phyloP scores from a whole-genome alignment of 2,797 vertebrate species.

The Labeo calbasu region DNA sequence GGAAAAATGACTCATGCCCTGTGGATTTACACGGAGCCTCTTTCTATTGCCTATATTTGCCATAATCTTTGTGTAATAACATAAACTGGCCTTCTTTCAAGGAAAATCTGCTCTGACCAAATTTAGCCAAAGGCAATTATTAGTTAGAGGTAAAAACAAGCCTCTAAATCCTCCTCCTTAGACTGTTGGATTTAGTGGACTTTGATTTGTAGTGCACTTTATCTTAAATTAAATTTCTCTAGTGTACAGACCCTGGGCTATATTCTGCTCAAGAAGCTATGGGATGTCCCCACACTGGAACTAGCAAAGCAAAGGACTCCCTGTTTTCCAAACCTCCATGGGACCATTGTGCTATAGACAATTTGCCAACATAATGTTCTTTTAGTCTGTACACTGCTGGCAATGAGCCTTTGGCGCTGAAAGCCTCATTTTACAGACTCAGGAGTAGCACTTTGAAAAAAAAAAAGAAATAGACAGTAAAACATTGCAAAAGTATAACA shows the following conservation, averaged over 20 bases:
- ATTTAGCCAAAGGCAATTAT: constrained; percentile 15
- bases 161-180: background rate
- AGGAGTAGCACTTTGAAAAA: background rate
- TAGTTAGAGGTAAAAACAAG: background rate
- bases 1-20: background rate
- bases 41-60: background rate
- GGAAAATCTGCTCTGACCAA: constrained; percentile 4
- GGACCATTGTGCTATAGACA: background rate
- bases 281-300: background rate
- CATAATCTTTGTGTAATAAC: constrained; percentile 17
- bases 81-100: constrained; percentile 7
- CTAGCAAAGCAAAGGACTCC: background rate
- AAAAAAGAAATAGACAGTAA: background rate
- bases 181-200: background rate
- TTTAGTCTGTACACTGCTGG: constrained; percentile 5
- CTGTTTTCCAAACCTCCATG: constrained; percentile 12
- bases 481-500: too few relatives aligned
- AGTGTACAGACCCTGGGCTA: constrained; percentile 17
- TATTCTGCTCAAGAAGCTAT: background rate
- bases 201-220: constrained; percentile 16
- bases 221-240: constrained; percentile 18
- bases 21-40: background rate
- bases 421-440: background rate
- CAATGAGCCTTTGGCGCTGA: background rate
- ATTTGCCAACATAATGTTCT: constrained; percentile 15